phyloP scores from a whole-genome alignment of 2,888 invertebrate genomes.

The Metalampra italica region DNA sequence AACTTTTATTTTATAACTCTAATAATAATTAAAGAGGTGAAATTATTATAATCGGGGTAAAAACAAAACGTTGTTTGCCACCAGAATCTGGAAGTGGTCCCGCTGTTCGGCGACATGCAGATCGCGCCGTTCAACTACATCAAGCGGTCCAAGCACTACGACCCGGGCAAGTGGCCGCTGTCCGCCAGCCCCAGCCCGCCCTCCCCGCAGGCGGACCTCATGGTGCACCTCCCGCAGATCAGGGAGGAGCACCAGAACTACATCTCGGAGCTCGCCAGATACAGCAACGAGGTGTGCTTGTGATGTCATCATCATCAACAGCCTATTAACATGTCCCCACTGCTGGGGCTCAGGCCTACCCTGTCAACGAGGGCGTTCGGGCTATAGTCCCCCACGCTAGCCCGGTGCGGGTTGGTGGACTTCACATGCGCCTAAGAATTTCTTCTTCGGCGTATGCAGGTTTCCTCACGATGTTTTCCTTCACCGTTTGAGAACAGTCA shows the following conservation, averaged over 20 bases:
- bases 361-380: too few species aligned
- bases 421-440: too few species aligned
- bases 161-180: conserved; percentile 94
- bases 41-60: too few species aligned
- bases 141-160: conserved; percentile 94
- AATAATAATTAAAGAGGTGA: too few species aligned
- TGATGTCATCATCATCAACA: not conserved
- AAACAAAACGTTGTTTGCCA: too few species aligned
- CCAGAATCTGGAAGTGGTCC: conserved; percentile 94
- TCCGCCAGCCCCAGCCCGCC: conserved; percentile 88
- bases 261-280: conserved; percentile 95
- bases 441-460: too few species aligned
- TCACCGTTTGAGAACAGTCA: too few species aligned
- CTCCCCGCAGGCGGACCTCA: conserved; percentile 95
- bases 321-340: not conserved
- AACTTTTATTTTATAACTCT: too few species aligned
- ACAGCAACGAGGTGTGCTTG: conserved; percentile 84
- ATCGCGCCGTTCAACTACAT: conserved; percentile 99
- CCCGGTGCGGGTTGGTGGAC: too few species aligned
- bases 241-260: conserved; percentile 98
- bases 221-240: conserved; percentile 96
- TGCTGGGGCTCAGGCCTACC: too few species aligned
- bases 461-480: too few species aligned
- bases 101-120: conserved; percentile 99
- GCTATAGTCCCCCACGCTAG: too few species aligned